These are phyloP conservation scores for Bos javanicus DNA, from an alignment of 2,113 vertebrate genomes.

Conservation along the genomic window DNA sequence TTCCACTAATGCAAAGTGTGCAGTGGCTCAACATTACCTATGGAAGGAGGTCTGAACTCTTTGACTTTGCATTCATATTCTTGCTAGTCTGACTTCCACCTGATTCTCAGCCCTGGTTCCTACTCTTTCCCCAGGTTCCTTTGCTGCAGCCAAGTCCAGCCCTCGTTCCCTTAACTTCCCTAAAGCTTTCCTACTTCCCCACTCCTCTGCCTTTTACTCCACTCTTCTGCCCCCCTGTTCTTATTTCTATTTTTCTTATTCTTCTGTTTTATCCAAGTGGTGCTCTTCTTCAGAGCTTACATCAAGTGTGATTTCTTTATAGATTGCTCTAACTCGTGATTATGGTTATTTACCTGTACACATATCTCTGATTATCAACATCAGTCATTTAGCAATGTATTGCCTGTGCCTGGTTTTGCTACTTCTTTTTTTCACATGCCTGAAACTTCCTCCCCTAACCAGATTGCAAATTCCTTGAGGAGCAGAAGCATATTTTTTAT, in stretches of 20 bases:
- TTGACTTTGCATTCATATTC: background rate
- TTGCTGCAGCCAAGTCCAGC: background rate
- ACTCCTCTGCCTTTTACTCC: background rate
- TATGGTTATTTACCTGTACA: background rate
- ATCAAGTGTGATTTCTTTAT: background rate
- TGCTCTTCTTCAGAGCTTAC: background rate
- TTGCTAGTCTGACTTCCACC: background rate
- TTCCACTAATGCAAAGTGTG: background rate
- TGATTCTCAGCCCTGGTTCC: accelerated
- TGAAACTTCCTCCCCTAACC: background rate
- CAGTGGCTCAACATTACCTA: accelerated
- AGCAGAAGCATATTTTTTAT: background rate
- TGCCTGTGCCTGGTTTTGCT: background rate
- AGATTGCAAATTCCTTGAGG: background rate
- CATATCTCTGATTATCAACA: background rate
- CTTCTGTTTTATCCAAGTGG: background rate
- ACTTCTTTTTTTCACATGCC: background rate
- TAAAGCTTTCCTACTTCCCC: background rate
- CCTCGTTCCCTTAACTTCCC: background rate
- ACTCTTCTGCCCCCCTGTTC: background rate
- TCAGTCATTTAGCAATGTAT: background rate
- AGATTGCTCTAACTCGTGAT: background rate
- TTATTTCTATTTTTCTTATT: background rate
- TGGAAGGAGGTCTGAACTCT: background rate
- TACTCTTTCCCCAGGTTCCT: background rate